Conservation (phyloP, 1,140 invertebrate genomes). For the Anadara kagoshimensis region DNA sequence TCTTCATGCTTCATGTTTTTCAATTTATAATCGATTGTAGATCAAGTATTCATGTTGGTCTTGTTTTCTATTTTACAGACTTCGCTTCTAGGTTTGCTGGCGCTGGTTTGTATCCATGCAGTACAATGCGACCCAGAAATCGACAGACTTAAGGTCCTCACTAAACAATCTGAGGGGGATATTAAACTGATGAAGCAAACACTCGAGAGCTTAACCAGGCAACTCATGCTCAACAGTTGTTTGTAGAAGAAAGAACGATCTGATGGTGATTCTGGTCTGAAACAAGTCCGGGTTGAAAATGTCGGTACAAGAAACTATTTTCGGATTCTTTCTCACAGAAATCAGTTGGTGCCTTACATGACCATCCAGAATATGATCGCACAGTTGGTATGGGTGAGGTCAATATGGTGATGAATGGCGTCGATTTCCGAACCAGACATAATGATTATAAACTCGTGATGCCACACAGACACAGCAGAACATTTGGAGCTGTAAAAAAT, state of each 20-base stretch:
- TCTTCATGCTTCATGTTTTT: too few relatives aligned
- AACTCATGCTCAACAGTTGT: conserved; percentile 57
- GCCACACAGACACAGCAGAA: conserved; percentile 40
- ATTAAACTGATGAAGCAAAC: too few relatives aligned
- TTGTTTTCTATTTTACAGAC: too few relatives aligned
- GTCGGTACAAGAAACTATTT: conserved; percentile 43
- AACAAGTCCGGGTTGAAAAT: conserved; percentile 37
- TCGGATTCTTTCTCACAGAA: conserved; percentile 15
- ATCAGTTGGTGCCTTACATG: conserved; percentile 44
- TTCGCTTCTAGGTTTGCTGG: too few relatives aligned
- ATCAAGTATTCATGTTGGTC: too few relatives aligned
- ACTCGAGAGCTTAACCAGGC: conserved; percentile 38
- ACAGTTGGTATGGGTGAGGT: conserved; percentile 64
- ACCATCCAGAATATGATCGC: conserved; percentile 58
- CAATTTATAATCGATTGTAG: too few relatives aligned
- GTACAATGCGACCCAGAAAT: too few relatives aligned
- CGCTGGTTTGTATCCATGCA: too few relatives aligned
- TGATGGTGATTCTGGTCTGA: conserved; percentile 53
- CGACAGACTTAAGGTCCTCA: too few relatives aligned
- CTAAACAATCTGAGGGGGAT: too few relatives aligned
- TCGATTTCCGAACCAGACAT: conserved; percentile 66
- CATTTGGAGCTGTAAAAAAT: conserved; percentile 51
- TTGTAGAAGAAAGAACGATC: conserved; percentile 54
- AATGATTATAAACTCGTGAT: conserved; percentile 65
- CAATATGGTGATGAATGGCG: conserved; percentile 59